Base-by-base conservation (phyloP, 2,888 invertebrate species). In the Dugesia japonica region DNA sequence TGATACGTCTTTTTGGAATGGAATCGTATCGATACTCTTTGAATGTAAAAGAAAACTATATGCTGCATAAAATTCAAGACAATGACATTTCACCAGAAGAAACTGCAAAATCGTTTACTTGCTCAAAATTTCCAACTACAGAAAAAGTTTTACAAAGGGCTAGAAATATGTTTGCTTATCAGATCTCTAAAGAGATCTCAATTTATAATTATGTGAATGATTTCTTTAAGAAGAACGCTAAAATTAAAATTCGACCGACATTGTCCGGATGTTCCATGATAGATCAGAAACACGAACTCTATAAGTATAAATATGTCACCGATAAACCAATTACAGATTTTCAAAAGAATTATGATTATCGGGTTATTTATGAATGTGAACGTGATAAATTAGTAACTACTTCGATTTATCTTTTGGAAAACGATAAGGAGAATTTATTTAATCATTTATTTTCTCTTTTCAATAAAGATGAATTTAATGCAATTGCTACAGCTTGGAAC, bases 111-210 rank as follows among this genome's bases (percentile, higher is more conserved):
- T 90, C 92, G 80, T 92, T 88, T 82, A 79, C 86, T 28, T 83
- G 81, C 79, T 79, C 81, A 1, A 88, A 89, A 81, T 90, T 91
- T 81, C 85, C 87, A 78, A 88, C 89, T 0, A 86, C 89, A 0
- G 90, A 91, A 1, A 92, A 93, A 82, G 91, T 92, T 17, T 83
- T 98, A 71, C 89, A 91, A 81, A 94, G 93, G 1, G 91, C 91
- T 0, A 91, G 92, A 81, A 91, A 91, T 85, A 92, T 98, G 90
- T 92, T 95, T 27, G 92, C 95, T 0, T 89, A 91, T 79, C 94
- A 97, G 85, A 86, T 98, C 4, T 56, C 56, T 23, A 56, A n/a
- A 56, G 56, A 56, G 72, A 42, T 56, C 0, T 42, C 33, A 78
- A 89, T 97, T 9, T 87, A 94, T 0, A 89, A 90, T 81, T 89